Evolutionary conservation across 2,113 vertebrate genomes (phyloP).

Genomic region (Brachyhypopomus gauderio): DNA sequence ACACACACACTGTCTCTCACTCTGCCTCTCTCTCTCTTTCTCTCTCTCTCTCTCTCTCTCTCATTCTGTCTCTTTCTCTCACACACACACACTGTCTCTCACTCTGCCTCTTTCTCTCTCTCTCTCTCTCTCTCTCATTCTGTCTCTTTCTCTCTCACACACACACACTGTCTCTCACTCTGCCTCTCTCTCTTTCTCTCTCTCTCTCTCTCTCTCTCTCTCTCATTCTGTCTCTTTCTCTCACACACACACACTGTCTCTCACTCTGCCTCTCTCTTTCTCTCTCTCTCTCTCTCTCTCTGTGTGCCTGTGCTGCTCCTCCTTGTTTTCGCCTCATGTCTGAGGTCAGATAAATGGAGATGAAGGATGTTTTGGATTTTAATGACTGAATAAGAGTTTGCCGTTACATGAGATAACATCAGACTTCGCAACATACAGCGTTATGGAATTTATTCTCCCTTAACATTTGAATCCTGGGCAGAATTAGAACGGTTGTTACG

Average conservation of each 20-base stretch:
- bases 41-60: conserved; percentile 14
- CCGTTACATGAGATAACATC: conserved; percentile 38
- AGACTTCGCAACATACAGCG: conserved; percentile 52
- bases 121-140: conserved; percentile 15
- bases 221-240: conserved; percentile 45
- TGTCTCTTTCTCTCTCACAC: conserved; percentile 52
- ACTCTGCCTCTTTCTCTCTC: conserved; percentile 42
- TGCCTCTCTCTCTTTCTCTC: conserved; percentile 33
- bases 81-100: too few species aligned
- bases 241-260: conserved; percentile 42
- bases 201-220: conserved; percentile 24
- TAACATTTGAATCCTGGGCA: conserved; percentile 61
- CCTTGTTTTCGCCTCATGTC: conserved; percentile 35
- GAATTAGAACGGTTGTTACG: conserved; percentile 67
- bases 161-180: conserved; percentile 29
- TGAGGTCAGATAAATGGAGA: conserved; percentile 45
- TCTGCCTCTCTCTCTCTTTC: conserved; percentile 10
- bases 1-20: conserved; percentile 44
- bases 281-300: conserved; percentile 11
- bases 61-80: conserved; percentile 14
- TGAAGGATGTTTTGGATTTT: conserved; percentile 21
- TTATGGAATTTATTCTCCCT: conserved; percentile 59
- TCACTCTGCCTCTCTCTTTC: conserved; percentile 22
- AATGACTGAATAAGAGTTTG: conserved; percentile 37
- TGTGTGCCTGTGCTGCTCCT: conserved; percentile 32